Percentiles rank a stretch among this genome's conserved stretches.
Evolutionary conservation across 2,113 vertebrate species (phyloP).

Genomic region (Panthera leo): DNA sequence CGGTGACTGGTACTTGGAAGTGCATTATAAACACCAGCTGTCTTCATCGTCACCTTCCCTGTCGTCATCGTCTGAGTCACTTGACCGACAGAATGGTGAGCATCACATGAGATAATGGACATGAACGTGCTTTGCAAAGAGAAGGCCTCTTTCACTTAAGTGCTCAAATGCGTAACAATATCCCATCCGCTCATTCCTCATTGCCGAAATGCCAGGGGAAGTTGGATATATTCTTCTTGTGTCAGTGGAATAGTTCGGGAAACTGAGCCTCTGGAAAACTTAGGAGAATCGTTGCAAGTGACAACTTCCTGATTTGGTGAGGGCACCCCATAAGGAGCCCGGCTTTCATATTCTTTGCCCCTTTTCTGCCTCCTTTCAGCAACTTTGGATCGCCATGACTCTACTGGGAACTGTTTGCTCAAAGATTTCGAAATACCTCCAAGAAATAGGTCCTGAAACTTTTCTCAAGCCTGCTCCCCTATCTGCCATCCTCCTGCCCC

Average conservation of each 20-base stretch:
- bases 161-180: too few relatives aligned
- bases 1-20: background rate
- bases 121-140: background rate
- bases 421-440: background rate
- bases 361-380: background rate
- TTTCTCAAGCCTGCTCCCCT: background rate
- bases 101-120: background rate
- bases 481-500: background rate
- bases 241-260: background rate
- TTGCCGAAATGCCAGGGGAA: background rate
- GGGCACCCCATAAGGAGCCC: too few relatives aligned
- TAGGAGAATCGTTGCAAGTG: background rate
- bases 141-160: background rate
- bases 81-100: background rate
- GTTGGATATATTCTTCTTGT: background rate
- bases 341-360: background rate
- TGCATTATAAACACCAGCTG: background rate
- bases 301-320: background rate
- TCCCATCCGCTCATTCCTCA: background rate
- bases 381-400: background rate
- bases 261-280: background rate
- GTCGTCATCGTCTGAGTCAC: background rate
- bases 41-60: background rate
- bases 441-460: background rate
- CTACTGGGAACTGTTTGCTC: background rate